These are phyloP conservation scores for Ricordea florida DNA, from an alignment of 92 coral and sea anemone species.

Conservation along the genomic window DNA sequence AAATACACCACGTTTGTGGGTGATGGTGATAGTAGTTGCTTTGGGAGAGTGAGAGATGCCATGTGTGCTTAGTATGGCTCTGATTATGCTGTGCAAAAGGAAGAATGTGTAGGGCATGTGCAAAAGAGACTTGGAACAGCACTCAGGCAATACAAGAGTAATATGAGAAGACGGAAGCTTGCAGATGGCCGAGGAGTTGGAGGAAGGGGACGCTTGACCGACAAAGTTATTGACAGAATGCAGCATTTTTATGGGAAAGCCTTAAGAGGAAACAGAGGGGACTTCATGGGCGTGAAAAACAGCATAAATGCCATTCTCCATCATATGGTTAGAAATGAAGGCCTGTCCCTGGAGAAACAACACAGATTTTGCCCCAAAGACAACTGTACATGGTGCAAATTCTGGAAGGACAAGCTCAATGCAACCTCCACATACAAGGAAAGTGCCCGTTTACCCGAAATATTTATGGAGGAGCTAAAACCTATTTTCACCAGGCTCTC, in stretches of 20 bases:
- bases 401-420: conserved; percentile 57
- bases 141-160: conserved; percentile 47
- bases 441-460: conserved; percentile 19
- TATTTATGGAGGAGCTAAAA: conserved; percentile 33
- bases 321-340: conserved; percentile 38
- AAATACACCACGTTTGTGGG: conserved; percentile 63
- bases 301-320: conserved; percentile 50
- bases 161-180: conserved; percentile 44
- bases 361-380: conserved; percentile 40
- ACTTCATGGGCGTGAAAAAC: conserved; percentile 40
- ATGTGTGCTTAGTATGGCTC: conserved; percentile 16
- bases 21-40: conserved; percentile 74
- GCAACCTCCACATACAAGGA: conserved; percentile 29
- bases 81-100: conserved; percentile 45
- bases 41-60: conserved; percentile 58
- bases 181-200: conserved; percentile 60
- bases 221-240: conserved; percentile 45
- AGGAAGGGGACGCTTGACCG: conserved; percentile 61
- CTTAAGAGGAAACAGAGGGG: conserved; percentile 39
- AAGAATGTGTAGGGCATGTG: conserved; percentile 77
- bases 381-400: conserved; percentile 66
- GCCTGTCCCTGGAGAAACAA: too few species aligned
- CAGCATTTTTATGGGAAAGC: conserved; percentile 43
- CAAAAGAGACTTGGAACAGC: too few species aligned
- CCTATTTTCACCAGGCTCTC: conserved; percentile 39